Conservation (phyloP, 2,113 vertebrate genomes). For the Hymenochirus boettgeri region DNA sequence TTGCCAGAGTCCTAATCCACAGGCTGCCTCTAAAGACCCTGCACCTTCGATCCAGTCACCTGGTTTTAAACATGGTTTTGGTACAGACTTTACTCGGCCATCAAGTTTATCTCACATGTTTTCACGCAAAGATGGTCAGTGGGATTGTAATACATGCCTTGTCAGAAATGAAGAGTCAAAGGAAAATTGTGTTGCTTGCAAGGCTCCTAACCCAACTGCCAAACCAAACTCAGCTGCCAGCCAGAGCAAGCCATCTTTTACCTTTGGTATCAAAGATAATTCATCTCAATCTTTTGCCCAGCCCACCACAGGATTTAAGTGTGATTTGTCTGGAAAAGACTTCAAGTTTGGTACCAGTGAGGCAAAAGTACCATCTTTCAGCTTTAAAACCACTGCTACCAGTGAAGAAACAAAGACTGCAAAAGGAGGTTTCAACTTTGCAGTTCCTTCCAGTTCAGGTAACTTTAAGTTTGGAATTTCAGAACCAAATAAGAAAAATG, state of each 20-base stretch:
- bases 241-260: slow-evolving; percentile 49
- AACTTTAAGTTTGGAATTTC: slow-evolving; percentile 87
- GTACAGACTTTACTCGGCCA: slow-evolving; percentile 49
- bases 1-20: slow-evolving; percentile 56
- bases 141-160: slow-evolving; percentile 70
- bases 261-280: slow-evolving; percentile 61
- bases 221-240: background rate
- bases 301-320: slow-evolving; percentile 64
- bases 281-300: slow-evolving; percentile 56
- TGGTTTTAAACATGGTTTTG: slow-evolving; percentile 28
- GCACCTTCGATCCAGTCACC: too few species aligned
- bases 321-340: slow-evolving; percentile 58
- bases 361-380: slow-evolving; percentile 59
- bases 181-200: slow-evolving; percentile 63
- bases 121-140: slow-evolving; percentile 70
- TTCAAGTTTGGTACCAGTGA: slow-evolving; percentile 77
- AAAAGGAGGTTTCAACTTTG: slow-evolving; percentile 74
- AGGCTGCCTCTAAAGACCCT: too few species aligned
- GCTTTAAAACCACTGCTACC: slow-evolving; percentile 59
- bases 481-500: slow-evolving; percentile 57
- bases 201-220: slow-evolving; percentile 51
- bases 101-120: slow-evolving; percentile 66
- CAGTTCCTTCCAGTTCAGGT: slow-evolving; percentile 56
- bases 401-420: slow-evolving; percentile 56
- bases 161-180: slow-evolving; percentile 67